These are phyloP conservation scores for Enteromius radiatus DNA, from an alignment of 2,797 vertebrate species.

Conservation along the genomic window DNA sequence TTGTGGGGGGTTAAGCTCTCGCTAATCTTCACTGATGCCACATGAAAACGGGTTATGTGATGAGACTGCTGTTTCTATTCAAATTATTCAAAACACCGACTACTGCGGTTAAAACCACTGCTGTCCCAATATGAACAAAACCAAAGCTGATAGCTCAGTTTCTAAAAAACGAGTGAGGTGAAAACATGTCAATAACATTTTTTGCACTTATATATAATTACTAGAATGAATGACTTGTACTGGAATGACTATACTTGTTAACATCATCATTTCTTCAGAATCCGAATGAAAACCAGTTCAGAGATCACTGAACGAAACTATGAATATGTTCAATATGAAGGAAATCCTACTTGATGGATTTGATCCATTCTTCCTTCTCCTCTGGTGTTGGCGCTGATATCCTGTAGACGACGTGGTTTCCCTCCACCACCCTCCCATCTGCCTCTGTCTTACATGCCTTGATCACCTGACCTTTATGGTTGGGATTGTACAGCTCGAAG, in stretches of 20 bases:
- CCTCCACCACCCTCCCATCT: conserved; percentile 94
- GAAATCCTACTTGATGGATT: conserved; percentile 92
- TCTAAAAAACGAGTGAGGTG: background rate
- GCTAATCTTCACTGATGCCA: conserved; percentile 22
- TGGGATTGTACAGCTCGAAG: conserved; percentile 96
- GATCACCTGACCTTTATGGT: conserved; percentile 97
- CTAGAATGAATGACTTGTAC: background rate
- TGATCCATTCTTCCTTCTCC: conserved; percentile 98
- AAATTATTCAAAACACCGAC: conserved; percentile 18
- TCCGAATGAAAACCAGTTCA: background rate
- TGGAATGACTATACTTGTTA: background rate
- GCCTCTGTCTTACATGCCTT: conserved; percentile 98
- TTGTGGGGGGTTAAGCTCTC: background rate
- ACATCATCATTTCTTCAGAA: background rate
- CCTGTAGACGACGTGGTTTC: conserved; percentile 96
- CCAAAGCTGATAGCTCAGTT: too few relatives aligned
- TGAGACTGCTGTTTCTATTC: conserved; percentile 16
- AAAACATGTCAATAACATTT: background rate
- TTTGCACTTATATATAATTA: background rate
- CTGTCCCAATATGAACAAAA: background rate
- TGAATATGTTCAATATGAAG: background rate
- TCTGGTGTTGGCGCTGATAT: conserved; percentile 96
- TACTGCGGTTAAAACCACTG: background rate
- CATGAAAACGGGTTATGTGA: conserved; percentile 4
- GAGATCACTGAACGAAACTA: conserved; percentile 3